Conservation (phyloP, 2,888 invertebrate genomes). For the Pocota personata region DNA sequence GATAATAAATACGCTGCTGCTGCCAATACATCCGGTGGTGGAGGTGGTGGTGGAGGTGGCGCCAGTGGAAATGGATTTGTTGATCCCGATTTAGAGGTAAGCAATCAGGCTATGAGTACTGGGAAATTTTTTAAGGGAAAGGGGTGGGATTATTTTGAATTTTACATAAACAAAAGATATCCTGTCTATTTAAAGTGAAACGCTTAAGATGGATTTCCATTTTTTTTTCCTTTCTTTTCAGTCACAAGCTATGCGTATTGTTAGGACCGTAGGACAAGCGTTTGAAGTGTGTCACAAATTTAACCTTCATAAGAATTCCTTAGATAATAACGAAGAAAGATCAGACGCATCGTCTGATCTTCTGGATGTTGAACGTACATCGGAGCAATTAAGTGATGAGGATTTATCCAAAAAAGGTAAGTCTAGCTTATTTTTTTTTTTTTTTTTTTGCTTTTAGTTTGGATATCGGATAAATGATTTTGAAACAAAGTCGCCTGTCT, state of each 20-base stretch:
- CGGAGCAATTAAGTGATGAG: conserved; percentile 82
- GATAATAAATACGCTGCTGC: conserved; percentile 75
- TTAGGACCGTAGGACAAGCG: conserved; percentile 98
- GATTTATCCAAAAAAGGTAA: conserved; percentile 86
- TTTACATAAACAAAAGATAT: conserved; percentile 1
- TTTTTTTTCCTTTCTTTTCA: conserved; percentile 84
- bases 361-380: conserved; percentile 81
- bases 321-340: conserved; percentile 82
- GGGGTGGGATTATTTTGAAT: background rate
- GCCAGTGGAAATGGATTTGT: conserved; percentile 25
- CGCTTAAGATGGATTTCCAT: background rate
- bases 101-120: background rate
- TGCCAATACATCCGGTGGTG: background rate
- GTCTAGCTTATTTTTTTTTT: conserved; percentile 53
- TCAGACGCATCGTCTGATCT: conserved; percentile 82
- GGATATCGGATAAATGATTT: no score
- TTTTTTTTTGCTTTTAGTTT: background rate
- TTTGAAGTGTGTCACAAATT: conserved; percentile 99
- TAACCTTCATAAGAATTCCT: conserved; percentile 86
- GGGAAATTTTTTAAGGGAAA: background rate
- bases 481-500: no score
- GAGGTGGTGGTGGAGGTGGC: background rate
- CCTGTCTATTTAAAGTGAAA: background rate
- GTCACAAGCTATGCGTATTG: conserved; percentile 99
- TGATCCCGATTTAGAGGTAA: conserved; percentile 75